Percentiles rank a stretch among this genome's conserved stretches.
Conservation (phyloP, 2,888 invertebrate species). For the Folsomia candida region DNA sequence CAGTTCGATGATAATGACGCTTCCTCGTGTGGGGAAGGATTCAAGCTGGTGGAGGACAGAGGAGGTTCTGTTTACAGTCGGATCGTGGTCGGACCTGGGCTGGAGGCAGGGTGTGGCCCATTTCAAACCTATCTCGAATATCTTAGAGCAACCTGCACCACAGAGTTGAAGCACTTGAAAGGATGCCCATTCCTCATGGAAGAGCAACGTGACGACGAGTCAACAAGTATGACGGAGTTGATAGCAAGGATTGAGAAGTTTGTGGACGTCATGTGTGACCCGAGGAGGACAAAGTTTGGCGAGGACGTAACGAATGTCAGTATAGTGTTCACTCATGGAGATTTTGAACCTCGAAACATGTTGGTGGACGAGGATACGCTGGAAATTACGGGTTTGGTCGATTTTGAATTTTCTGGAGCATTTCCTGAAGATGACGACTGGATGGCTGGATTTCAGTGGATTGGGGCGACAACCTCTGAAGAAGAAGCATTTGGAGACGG, state of each 20-base stretch:
- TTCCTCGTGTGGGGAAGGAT: slow-evolving; percentile 8
- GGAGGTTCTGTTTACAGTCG: neutral
- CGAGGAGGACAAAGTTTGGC: slow-evolving; percentile 1
- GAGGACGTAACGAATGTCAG: slow-evolving; percentile 14
- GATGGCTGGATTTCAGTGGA: slow-evolving; percentile 21
- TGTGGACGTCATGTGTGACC: slow-evolving; percentile 1
- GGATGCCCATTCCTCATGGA: slow-evolving; percentile 14
- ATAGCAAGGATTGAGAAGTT: slow-evolving; percentile 14
- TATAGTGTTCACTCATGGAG: slow-evolving; percentile 32
- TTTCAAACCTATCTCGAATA: slow-evolving; percentile 25
- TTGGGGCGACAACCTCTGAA: neutral
- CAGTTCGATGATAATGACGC: slow-evolving; percentile 11
- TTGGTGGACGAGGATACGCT: slow-evolving; percentile 17
- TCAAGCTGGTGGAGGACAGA: slow-evolving; percentile 8
- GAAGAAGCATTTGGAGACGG: neutral
- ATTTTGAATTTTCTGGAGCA: slow-evolving; percentile 29
- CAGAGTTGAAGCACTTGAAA: slow-evolving; percentile 17
- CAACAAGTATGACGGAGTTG: slow-evolving; percentile 1
- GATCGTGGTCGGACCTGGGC: slow-evolving; percentile 3
- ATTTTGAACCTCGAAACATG: slow-evolving; percentile 27
- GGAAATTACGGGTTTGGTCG: slow-evolving; percentile 14
- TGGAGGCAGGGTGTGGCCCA: slow-evolving; percentile 26
- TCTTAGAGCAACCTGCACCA: slow-evolving; percentile 7
- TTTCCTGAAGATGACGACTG: slow-evolving; percentile 30
- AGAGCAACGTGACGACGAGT: slow-evolving; percentile 1